Base-by-base conservation (phyloP, 2,888 invertebrate species). In the Drosophila birchii region DNA sequence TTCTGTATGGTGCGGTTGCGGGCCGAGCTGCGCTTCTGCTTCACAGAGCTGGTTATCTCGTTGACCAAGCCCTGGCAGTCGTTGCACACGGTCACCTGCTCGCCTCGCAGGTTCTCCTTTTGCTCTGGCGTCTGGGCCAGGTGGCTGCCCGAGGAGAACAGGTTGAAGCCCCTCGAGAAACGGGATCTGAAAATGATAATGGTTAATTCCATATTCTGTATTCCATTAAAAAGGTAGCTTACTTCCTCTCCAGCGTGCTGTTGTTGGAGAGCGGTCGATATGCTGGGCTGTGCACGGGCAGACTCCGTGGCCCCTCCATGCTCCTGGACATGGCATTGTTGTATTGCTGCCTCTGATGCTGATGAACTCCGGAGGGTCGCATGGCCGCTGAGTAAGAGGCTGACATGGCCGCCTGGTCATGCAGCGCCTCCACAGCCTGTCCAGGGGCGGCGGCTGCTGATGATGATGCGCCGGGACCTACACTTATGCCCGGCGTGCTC, bases 31-130 rank as follows among this genome's bases (percentile, higher is more conserved):
- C 97, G 95, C 75, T 96, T 96, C 68, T 96, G 96, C 70, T 92
- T 91, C 96, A 95, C 78, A 26, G 97, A 97, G 93, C 97, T 96
- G 91, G 98, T 98, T 91, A 98, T 98, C 93, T 98, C 97, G 86
- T 97, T 95, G 70, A 98, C 97, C 96, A 98, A 96, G 72, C 96
- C 96, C 92, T 97, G 97, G 93, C 98, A 98, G 94, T 98, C 98
- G 92, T 97, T 96, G 92, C 98, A 98, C 54, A 98, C 97, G 74
- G 96, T 95, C 96, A 98, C 97, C 90, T 96, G 95, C 71, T 97
- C 95, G 79, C 95, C 95, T 71, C 95, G 95, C 54, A 96, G 93
- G 23, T 95, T 94, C 90, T 96, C 96, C 70, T 94, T 93, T 49
- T 93, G 93, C 60, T 94, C 92, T 63, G 91, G 91, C 62, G 80